Conservation (phyloP, 2,113 vertebrate species). For the Mirza zaza region DNA sequence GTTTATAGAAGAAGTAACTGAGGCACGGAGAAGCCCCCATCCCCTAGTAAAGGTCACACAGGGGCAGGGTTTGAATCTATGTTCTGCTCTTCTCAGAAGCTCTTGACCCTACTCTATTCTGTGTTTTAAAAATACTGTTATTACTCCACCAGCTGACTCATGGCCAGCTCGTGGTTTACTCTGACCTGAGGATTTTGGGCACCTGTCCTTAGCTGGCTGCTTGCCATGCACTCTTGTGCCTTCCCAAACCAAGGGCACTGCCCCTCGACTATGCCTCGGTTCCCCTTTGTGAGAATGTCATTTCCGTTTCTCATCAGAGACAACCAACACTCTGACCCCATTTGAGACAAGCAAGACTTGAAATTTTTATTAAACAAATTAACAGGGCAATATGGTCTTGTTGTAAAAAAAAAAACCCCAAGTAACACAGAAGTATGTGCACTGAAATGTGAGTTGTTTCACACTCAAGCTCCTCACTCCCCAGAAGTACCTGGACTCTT, state of each 20-base stretch:
- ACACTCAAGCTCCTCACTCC: too few relatives aligned
- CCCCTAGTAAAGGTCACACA: background rate
- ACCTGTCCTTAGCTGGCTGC: background rate
- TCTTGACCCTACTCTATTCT: background rate
- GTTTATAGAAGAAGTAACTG: background rate
- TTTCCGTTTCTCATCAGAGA: background rate
- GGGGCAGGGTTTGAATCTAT: background rate
- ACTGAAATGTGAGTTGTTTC: background rate
- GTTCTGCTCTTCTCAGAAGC: background rate
- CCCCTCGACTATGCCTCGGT: background rate
- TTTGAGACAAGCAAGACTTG: slow-evolving; percentile 9
- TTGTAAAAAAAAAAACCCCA: background rate
- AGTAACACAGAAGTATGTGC: background rate
- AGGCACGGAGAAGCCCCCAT: background rate
- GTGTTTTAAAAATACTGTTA: background rate
- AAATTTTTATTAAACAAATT: slow-evolving; percentile 24
- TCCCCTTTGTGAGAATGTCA: background rate
- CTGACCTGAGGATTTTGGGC: background rate
- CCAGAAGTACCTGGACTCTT: background rate
- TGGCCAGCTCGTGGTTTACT: background rate
- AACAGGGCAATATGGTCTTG: background rate
- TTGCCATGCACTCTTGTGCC: background rate
- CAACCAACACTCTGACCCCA: background rate
- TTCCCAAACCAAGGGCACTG: background rate
- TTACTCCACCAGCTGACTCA: too few relatives aligned